Conservation (phyloP, 1,140 invertebrate species). For the Penaeus chinensis region DNA sequence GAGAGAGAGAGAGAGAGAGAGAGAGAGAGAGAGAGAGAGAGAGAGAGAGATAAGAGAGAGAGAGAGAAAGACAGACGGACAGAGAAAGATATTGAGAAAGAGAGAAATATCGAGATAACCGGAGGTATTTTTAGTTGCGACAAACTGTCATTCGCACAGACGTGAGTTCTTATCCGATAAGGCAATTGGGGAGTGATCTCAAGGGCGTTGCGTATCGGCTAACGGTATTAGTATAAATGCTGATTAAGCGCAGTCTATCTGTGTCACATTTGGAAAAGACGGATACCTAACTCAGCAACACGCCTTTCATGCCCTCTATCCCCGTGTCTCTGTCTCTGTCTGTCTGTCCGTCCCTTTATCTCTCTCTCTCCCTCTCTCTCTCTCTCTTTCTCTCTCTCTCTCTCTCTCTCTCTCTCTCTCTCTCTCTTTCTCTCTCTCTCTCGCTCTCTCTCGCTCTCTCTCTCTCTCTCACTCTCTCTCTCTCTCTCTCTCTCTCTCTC, state of each 20-base stretch:
- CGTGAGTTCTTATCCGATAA: too few relatives aligned
- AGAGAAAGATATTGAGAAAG: constrained; percentile 6
- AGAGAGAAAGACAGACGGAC: constrained; percentile 2
- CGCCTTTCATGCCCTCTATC: neutral
- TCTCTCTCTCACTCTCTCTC: too few relatives aligned
- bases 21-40: neutral
- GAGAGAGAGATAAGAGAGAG: neutral
- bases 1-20: constrained; percentile 1
- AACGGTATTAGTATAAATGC: too few relatives aligned
- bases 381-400: neutral
- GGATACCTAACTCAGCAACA: too few relatives aligned
- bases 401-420: neutral
- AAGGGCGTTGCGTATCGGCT: too few relatives aligned
- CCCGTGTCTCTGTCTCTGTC: neutral
- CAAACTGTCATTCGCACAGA: too few relatives aligned
- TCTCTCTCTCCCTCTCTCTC: neutral
- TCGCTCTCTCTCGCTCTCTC: too few relatives aligned
- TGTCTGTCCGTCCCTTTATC: neutral
- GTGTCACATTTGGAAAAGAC: too few relatives aligned
- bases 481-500: too few relatives aligned
- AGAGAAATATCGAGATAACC: constrained; percentile 4
- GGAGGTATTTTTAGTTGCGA: too few relatives aligned
- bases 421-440: neutral
- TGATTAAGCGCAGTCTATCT: too few relatives aligned
- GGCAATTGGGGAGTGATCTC: too few relatives aligned